A percentile compares a stretch with the other conserved stretches of the same genome.
These are phyloP conservation scores for Bombus superbus DNA, from an alignment of 1,140 invertebrate species.

Conservation along the genomic window DNA sequence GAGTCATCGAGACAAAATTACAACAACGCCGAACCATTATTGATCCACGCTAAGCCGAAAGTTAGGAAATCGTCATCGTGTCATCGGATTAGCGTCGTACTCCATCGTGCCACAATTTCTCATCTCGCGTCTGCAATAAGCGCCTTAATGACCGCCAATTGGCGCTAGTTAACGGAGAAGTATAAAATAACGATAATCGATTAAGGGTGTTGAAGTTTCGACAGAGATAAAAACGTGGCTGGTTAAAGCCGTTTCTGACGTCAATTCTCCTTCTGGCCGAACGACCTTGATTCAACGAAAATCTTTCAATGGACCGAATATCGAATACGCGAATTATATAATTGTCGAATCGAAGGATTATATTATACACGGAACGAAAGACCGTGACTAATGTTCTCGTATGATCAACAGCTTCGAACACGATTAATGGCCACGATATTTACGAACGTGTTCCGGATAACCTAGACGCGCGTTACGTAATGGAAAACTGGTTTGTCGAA, in stretches of 20 bases:
- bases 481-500: not conserved
- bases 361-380: not conserved
- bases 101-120: not conserved
- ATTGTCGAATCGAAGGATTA: not conserved
- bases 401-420: not conserved
- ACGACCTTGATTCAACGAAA: not conserved
- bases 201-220: not conserved
- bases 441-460: not conserved
- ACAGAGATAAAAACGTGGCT: not conserved
- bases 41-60: not conserved
- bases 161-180: slow-evolving; percentile 23
- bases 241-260: slow-evolving; percentile 2
- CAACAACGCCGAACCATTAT: not conserved
- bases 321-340: slow-evolving; percentile 1
- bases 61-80: not conserved
- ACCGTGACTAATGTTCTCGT: not conserved
- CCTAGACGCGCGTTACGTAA: not conserved
- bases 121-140: not conserved
- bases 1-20: not conserved
- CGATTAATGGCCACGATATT: not conserved
- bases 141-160: slow-evolving; percentile 20
- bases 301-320: too few relatives aligned
- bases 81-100: not conserved
- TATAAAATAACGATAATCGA: slow-evolving; percentile 25
- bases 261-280: not conserved